Evolutionary conservation across 2,113 vertebrate genomes (phyloP).

Genomic region (Hippocampus guttulatus): DNA sequence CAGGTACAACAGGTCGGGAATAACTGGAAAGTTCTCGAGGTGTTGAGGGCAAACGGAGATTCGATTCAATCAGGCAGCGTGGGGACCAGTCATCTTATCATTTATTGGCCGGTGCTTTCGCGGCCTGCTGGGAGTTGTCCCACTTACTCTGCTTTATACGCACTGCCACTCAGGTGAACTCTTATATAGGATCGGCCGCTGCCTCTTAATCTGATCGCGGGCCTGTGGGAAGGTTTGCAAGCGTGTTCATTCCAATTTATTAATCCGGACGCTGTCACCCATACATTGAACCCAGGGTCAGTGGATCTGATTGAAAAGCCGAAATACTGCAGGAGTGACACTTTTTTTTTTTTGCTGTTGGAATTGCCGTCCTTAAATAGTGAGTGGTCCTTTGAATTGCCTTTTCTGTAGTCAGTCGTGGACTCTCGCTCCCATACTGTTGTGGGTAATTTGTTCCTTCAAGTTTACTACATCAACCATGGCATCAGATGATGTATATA

Average conservation of each 20-base stretch:
- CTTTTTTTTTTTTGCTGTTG: constrained; percentile 29
- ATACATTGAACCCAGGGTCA: constrained; percentile 42
- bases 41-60: constrained; percentile 53
- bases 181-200: constrained; percentile 51
- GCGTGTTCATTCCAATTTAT: constrained; percentile 58
- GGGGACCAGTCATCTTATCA: constrained; percentile 62
- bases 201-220: constrained; percentile 63
- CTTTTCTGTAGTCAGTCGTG: constrained; percentile 30
- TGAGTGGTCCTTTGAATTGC: neutral
- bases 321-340: constrained; percentile 41
- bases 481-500: constrained; percentile 58
- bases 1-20: constrained; percentile 40
- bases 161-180: constrained; percentile 65
- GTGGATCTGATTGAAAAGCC: constrained; percentile 50
- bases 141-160: constrained; percentile 69
- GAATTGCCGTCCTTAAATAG: constrained; percentile 50
- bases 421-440: constrained; percentile 51
- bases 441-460: constrained; percentile 61
- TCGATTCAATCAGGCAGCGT: constrained; percentile 58
- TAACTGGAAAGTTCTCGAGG: constrained; percentile 38
- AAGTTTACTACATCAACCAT: constrained; percentile 66
- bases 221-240: constrained; percentile 53
- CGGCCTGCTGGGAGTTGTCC: constrained; percentile 72
- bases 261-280: constrained; percentile 59
- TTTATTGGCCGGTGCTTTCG: constrained; percentile 66